Evolutionary conservation across 2,888 invertebrate genomes (phyloP), one percentile per base, ranked within the genome.

Genomic region (Falcaria lacertinaria): DNA sequence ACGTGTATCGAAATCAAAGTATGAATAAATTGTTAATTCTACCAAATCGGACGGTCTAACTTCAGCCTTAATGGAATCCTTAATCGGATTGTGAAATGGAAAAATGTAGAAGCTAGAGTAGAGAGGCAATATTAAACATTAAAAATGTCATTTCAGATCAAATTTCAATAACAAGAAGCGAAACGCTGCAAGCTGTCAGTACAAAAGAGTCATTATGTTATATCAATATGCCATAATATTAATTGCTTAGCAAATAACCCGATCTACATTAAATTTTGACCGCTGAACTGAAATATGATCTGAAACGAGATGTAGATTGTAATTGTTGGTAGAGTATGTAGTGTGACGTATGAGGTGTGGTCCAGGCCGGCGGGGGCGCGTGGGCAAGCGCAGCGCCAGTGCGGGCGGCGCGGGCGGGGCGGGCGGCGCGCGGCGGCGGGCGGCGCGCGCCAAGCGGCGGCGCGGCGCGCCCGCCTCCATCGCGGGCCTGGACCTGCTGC

Each of bases 401-500:
- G 90, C 84, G 87, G 78, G 41, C 83, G 89, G 48, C 80, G 77
- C 35, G 76, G 86, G 1, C 90, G 89, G 0, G 67, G 90, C 84
- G 17, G 85, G 91, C 48, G 87, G 87, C 34, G 85, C 74, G 45
- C 70, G 84, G 45, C 69, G 82, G 2, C 69, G 81, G 0, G 70
- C 74, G 34, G 82, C 76, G 39, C 81, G 82, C 41, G 73, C 74
- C 61, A 85, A 80, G 76, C 80, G 76, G 14, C 86, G 74, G 56
- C 89, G 69, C 65, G 86, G 67, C 62, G 80, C 72, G 74, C 90
- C 56, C 92, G 94, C 58, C 83, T 93, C 71, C 82, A 97, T 97
- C 72, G 95, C 94, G 53, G 97, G 97, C 14, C 89, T 97, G 61
- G 97, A 97, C 87, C 90, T 97, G 61, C 86, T 97, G 57, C 97